Conservation (phyloP, 2,888 invertebrate genomes). For the Epinotia nisella region DNA sequence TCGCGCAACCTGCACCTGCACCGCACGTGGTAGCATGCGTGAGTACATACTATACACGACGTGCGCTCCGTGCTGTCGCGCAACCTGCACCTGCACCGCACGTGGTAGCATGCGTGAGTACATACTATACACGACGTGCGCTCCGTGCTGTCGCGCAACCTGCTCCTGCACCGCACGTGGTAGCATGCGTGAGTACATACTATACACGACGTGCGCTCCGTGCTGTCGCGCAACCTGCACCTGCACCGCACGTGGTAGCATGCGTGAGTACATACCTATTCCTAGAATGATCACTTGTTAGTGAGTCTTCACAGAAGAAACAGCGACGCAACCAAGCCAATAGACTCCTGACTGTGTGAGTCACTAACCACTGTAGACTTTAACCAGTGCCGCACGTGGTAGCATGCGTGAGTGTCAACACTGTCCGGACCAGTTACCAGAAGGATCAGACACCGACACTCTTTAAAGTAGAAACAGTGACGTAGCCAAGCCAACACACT, state of each 20-base stretch:
- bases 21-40: conserved; percentile 90
- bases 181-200: conserved; percentile 84
- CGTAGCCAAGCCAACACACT: no score
- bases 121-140: conserved; percentile 97
- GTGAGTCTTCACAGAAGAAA: no score
- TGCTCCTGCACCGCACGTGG: conserved; percentile 96
- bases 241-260: conserved; percentile 95
- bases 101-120: conserved; percentile 89
- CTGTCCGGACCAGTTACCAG: no score
- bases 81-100: conserved; percentile 90
- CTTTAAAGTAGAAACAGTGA: no score
- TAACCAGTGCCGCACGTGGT: no score
- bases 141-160: conserved; percentile 91
- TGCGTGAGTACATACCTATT: conserved; percentile 85
- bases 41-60: conserved; percentile 91
- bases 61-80: conserved; percentile 97
- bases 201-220: conserved; percentile 65
- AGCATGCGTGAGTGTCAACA: no score
- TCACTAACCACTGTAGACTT: no score
- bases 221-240: conserved; percentile 94
- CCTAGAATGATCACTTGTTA: background rate
- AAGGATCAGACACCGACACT: no score
- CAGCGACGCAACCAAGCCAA: no score
- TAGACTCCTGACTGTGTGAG: no score
- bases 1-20: conserved; percentile 96